Conservation (phyloP, 2,888 invertebrate genomes). For the Orthonychiurus folsomi region DNA sequence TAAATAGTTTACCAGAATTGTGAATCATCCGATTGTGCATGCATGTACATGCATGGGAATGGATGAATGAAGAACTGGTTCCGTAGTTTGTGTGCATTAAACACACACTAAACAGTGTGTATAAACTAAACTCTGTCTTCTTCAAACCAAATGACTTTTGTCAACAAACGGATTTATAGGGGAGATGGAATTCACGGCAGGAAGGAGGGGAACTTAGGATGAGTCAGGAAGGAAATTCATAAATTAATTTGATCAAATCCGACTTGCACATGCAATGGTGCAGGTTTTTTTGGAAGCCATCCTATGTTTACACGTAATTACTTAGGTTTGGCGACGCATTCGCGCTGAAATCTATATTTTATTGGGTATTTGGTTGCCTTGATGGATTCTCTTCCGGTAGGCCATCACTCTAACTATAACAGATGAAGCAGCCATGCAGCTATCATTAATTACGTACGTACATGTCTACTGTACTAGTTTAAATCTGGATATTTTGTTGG, state of each 20-base stretch:
- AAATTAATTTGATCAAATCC: neutral
- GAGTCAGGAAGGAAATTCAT: neutral
- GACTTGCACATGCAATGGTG: no score
- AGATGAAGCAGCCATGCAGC: no score
- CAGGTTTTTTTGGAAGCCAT: no score
- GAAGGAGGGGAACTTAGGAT: neutral
- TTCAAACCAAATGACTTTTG: neutral
- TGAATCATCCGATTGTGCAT: conserved; percentile 1
- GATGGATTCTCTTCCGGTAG: no score
- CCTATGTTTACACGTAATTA: neutral
- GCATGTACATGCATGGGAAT: neutral
- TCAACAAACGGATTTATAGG: conserved; percentile 1
- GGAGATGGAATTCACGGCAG: neutral
- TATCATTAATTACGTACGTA: no score
- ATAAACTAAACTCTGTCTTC: neutral
- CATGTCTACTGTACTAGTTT: no score
- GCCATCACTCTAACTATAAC: no score
- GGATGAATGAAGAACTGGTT: neutral
- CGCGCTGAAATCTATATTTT: no score
- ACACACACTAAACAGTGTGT: neutral
- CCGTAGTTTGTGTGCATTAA: neutral
- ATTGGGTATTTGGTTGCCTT: no score
- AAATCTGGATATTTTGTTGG: no score
- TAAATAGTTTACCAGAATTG: neutral
- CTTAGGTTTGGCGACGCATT: no score